Evolutionary conservation across 2,797 vertebrate species (phyloP).

Genomic region (Eidolon dupreanum): DNA sequence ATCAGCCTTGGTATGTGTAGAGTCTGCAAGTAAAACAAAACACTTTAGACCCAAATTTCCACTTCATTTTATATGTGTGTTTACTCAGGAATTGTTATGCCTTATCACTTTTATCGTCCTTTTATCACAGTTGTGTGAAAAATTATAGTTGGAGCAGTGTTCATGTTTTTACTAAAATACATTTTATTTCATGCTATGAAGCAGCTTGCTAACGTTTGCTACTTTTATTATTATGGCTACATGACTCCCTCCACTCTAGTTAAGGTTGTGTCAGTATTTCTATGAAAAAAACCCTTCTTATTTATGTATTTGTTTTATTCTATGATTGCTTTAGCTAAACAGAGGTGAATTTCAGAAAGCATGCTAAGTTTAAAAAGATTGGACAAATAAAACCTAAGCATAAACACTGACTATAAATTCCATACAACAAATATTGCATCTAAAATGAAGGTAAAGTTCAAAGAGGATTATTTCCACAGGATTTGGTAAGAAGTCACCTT

Average conservation of each 20-base stretch:
- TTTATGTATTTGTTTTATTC: conserved; percentile 66
- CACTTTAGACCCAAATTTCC: conserved; percentile 45
- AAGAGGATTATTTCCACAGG: conserved; percentile 40
- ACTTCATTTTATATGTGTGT: conserved; percentile 63
- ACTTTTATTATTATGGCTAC: conserved; percentile 54
- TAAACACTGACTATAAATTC: conserved; percentile 20
- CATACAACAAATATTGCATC: not conserved
- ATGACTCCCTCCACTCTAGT: conserved; percentile 17
- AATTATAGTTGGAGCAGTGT: conserved; percentile 58
- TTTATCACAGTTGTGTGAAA: conserved; percentile 73
- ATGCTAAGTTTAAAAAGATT: conserved; percentile 39
- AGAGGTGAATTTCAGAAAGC: conserved; percentile 55
- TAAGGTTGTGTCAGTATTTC: conserved; percentile 57
- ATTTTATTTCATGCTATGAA: conserved; percentile 74
- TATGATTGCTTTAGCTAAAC: conserved; percentile 48
- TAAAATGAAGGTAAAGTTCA: conserved; percentile 13
- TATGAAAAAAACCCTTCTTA: conserved; percentile 47
- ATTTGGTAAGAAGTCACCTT: conserved; percentile 56
- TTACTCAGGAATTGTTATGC: conserved; percentile 66
- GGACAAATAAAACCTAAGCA: conserved; percentile 59
- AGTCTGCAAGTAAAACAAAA: conserved; percentile 57
- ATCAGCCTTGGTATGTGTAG: not conserved
- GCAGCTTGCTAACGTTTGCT: conserved; percentile 49
- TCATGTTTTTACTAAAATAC: conserved; percentile 64
- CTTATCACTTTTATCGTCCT: conserved; percentile 75